These are phyloP conservation scores for Drosophila mayaguana DNA, from an alignment of 2,888 invertebrate species.

Conservation along the genomic window DNA sequence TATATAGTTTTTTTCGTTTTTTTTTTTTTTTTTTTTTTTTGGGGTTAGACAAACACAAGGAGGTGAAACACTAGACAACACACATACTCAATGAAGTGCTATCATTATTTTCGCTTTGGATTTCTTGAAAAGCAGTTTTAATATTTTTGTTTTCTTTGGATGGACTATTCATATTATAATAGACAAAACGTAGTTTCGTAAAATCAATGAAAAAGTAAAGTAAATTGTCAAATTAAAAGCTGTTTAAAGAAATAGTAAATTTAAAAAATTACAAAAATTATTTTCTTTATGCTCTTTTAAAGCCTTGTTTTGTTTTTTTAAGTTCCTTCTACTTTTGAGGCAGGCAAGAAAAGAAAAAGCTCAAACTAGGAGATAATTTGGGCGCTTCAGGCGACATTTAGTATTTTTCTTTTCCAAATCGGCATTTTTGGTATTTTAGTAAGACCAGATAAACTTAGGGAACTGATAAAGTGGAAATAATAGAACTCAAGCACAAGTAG, in stretches of 20 bases:
- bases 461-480: conserved; percentile 36
- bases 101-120: conserved; percentile 85
- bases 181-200: conserved; percentile 57
- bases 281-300: conserved; percentile 29
- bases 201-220: conserved; percentile 53
- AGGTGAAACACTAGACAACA: conserved; percentile 95
- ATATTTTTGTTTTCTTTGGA: conserved; percentile 55
- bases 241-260: conserved; percentile 29
- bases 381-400: conserved; percentile 33
- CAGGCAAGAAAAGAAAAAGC: conserved; percentile 85
- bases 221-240: conserved; percentile 44
- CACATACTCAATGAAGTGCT: conserved; percentile 88
- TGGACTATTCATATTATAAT: conserved; percentile 42
- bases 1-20: conserved; percentile 51
- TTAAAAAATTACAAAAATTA: conserved; percentile 39
- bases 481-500: conserved; percentile 30
- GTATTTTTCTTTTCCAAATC: conserved; percentile 40
- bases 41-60: conserved; percentile 94
- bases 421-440: conserved; percentile 5
- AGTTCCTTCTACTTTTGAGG: conserved; percentile 69
- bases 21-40: conserved; percentile 57
- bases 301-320: conserved; percentile 38
- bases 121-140: conserved; percentile 69
- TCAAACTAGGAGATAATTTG: conserved; percentile 79
- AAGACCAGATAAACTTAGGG: conserved; percentile 36